Base-by-base conservation (phyloP, 2,113 vertebrate genomes). In the Raja brachyura region DNA sequence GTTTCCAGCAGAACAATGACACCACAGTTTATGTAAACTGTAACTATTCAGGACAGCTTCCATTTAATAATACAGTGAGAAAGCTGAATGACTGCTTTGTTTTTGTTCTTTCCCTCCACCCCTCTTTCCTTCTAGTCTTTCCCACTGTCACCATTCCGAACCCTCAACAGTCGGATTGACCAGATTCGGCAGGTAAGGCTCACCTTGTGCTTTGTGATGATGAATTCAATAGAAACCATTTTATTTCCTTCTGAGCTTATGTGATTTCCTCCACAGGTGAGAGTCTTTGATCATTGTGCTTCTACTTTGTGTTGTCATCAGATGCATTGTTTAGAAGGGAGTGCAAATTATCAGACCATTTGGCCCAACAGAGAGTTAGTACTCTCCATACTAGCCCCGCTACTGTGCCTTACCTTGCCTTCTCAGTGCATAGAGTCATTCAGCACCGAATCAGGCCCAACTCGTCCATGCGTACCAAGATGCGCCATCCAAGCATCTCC, bases 131-230 rank as follows among this genome's bases (percentile, higher is more conserved):
- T 33, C 56, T 61, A 92, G 90, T 92, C 90, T 39, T 92, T 92
- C 68, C 66, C 96, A 16, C 94, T 96, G 63, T 96, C 96, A 93
- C 96, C 96, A 0, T 96, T 96, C 94, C 95, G 95, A 75, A 93
- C 95, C 94, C 94, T 93, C 20, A 94, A 94, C 90, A 95, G 96
- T 93, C 94, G 96, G 94, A 93, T 94, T 0, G 96, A 97, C 68
- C 96, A 95, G 77, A 96, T 96, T 94, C 95, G 95, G 77, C 96
- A 96, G 96, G 96, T 97, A 93, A 94, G 61, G 6, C n/a, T 73
- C 4, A 39, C 68, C 33, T 92, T 4, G 10, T 63, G 59, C 28
- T 18, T 25, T 61, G 13, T 66, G 83, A 59, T 59, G 4, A 28
- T 28, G 28, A 88, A 16, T 28, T 31, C 13, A 4, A 3, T 66